phyloP scores from a whole-genome alignment of 2,797 vertebrate genomes.

The Hypotaenidia philippensis region DNA sequence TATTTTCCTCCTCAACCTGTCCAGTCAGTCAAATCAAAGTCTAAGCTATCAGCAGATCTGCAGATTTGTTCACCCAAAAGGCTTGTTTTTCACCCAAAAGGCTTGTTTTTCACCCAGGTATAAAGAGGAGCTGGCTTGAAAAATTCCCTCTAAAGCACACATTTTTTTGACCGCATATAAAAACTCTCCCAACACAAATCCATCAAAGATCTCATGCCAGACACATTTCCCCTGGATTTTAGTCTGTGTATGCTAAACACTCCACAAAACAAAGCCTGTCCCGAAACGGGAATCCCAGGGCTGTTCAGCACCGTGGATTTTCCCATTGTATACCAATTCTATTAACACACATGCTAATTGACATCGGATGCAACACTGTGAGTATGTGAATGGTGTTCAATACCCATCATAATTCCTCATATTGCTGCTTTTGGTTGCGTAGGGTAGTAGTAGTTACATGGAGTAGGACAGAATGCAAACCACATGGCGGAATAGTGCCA shows the following conservation, averaged over 20 bases:
- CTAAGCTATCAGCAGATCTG: neutral
- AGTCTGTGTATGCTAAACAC: slow-evolving; percentile 36
- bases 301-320: slow-evolving; percentile 72
- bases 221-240: slow-evolving; percentile 15
- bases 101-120: neutral
- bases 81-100: neutral
- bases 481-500: fast-evolving
- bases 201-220: neutral
- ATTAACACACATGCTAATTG: slow-evolving; percentile 63
- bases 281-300: slow-evolving; percentile 47
- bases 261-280: slow-evolving; percentile 65
- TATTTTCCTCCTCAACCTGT: neutral
- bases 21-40: neutral
- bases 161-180: neutral
- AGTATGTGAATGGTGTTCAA: slow-evolving; percentile 48
- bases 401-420: slow-evolving; percentile 61
- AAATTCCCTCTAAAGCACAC: neutral
- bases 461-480: neutral
- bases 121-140: neutral
- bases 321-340: slow-evolving; percentile 72
- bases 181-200: neutral
- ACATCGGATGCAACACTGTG: neutral
- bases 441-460: neutral
- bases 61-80: neutral
- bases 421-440: slow-evolving; percentile 18